phyloP scores from a whole-genome alignment of 1,140 invertebrate species.

The Penaeus vannamei region DNA sequence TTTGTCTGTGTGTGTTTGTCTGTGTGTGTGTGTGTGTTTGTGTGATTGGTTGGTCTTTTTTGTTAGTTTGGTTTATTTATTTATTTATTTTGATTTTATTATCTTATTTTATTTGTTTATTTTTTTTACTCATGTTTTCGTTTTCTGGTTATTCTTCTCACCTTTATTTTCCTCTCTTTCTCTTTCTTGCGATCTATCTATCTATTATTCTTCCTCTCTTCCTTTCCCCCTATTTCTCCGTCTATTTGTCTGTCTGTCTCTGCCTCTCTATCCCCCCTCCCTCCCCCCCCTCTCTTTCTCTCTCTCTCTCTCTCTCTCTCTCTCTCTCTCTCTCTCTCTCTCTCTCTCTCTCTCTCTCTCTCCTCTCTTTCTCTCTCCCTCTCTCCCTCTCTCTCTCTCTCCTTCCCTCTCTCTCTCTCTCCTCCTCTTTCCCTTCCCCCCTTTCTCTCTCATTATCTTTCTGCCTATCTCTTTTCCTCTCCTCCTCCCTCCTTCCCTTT shows the following conservation, averaged over 20 bases:
- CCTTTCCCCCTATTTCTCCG: background rate
- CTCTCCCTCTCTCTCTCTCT: too few relatives aligned
- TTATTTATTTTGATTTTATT: background rate
- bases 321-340: slow-evolving; percentile 8
- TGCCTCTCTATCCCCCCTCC: background rate
- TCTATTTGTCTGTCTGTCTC: background rate
- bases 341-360: background rate
- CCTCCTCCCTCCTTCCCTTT: too few relatives aligned
- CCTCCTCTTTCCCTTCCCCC: too few relatives aligned
- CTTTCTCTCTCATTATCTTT: too few relatives aligned
- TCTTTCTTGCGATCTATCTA: background rate
- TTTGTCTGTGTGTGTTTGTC: background rate
- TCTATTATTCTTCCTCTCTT: background rate
- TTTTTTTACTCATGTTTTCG: background rate
- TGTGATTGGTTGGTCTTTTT: too few relatives aligned
- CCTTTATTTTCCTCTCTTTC: too few relatives aligned
- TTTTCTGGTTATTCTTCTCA: background rate
- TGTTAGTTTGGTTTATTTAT: too few relatives aligned
- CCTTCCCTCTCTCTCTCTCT: too few relatives aligned
- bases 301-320: background rate
- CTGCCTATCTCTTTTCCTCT: too few relatives aligned
- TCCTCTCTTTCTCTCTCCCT: too few relatives aligned
- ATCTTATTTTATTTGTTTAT: too few relatives aligned
- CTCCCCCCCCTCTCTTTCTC: background rate
- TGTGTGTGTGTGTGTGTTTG: background rate